Conservation (phyloP, 1,140 invertebrate species). For the Medauroidea extradentata region DNA sequence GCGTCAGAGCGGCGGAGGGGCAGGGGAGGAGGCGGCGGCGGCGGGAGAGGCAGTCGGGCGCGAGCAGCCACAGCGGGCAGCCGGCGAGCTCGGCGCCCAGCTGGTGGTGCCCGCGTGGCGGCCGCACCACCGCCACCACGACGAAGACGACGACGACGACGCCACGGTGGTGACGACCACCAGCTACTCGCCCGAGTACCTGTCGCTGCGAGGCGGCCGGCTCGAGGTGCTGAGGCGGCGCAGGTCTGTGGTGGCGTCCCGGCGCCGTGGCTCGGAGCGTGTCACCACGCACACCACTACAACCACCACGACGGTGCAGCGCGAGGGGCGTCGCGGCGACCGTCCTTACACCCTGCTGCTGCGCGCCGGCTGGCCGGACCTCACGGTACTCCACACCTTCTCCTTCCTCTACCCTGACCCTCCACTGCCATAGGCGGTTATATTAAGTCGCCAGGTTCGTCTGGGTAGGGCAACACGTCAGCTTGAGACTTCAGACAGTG, state of each 20-base stretch:
- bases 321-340: neutral
- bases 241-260: too few species aligned
- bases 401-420: too few species aligned
- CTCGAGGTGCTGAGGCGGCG: too few species aligned
- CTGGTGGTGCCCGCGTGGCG: too few species aligned
- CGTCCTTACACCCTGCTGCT: neutral
- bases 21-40: constrained; percentile 27
- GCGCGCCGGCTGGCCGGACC: neutral
- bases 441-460: too few species aligned
- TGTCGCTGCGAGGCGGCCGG: too few species aligned
- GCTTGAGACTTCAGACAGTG: too few species aligned
- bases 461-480: too few species aligned
- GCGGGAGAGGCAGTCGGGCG: constrained; percentile 27
- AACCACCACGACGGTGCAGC: constrained; percentile 11
- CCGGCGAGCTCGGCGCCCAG: too few species aligned
- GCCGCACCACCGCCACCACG: constrained; percentile 16
- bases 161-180: neutral
- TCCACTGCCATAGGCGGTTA: too few species aligned
- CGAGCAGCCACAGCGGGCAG: too few species aligned
- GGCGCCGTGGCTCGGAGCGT: neutral
- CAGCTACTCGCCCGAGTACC: too few species aligned
- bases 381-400: neutral
- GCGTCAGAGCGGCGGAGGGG: constrained; percentile 19
- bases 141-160: constrained; percentile 18
- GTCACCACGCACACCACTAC: neutral